Base-by-base conservation (phyloP, 2,113 vertebrate genomes). In the Crotophaga sulcirostris region DNA sequence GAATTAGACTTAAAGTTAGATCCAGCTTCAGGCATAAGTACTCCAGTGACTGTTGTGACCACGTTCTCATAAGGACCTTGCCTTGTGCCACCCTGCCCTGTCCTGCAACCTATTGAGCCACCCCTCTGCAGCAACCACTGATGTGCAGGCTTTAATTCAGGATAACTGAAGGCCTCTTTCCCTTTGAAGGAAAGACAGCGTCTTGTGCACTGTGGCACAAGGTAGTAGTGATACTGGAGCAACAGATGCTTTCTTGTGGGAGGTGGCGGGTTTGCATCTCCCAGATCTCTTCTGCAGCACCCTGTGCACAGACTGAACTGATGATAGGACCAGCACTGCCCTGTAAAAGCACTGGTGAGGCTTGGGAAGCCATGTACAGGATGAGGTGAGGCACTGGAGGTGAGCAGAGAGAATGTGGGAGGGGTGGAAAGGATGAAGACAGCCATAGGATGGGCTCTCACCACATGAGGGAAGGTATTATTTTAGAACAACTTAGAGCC, bases 401-500 rank as follows among this genome's bases (percentile, higher is more conserved):
- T 52, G 36, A 81, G 76, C 34, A 84, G 72, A 38, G 51, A 73
- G 42, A 83, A 63, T 1, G 12, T 40, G 34, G 34, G 29, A 77
- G 64, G 67, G 26, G 33, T 36, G 11, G 51, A 84, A 70, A 84
- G n/a, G 23, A 54, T 74, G 64, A 77, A 74, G 72, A 70, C 55
- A 63, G 21, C 45, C 29, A 28, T 63, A 47, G 51, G 21, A 52
- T 63, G 44, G 51, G 25, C 24, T 67, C 34, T 81, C 38, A 36
- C 33, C 17, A 4, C 1, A 0, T 52, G 8, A 20, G 14, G 21
- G 52, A 84, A 75, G 44, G 76, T 78, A 90, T 84, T 87, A 78
- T 93, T 95, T 94, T 92, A 86, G 93, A 93, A 63, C 42, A 86
- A 20, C 44, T 69, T 80, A 31, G 31, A 92, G 67, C 28, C 29